Evolutionary conservation across 2,113 vertebrate species (phyloP).

Genomic region (Elephantulus edwardii): DNA sequence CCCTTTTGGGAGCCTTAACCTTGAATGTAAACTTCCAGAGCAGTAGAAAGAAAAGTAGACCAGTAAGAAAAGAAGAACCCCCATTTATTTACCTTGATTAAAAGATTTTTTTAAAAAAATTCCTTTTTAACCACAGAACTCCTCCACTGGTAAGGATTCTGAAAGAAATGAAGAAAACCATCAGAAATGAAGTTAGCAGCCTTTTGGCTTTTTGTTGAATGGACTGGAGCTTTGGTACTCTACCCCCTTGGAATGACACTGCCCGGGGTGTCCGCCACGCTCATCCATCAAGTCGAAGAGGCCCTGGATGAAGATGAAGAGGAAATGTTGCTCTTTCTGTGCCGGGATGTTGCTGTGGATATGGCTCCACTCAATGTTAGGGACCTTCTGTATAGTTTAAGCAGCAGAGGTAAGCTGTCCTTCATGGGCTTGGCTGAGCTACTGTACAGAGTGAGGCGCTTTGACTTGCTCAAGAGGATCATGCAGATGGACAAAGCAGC

Average conservation of each 20-base stretch:
- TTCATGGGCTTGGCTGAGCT: constrained; percentile 83
- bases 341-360: constrained; percentile 80
- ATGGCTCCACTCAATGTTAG: constrained; percentile 37
- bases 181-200: constrained; percentile 25
- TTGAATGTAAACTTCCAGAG: not conserved
- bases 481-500: constrained; percentile 79
- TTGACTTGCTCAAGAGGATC: constrained; percentile 89
- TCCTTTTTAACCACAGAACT: constrained; percentile 50
- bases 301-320: constrained; percentile 85
- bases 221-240: constrained; percentile 10
- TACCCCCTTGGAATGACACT: constrained; percentile 70
- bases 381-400: constrained; percentile 80
- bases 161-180: constrained; percentile 59
- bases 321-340: constrained; percentile 83
- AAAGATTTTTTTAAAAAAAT: not conserved
- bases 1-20: not conserved
- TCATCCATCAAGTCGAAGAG: constrained; percentile 84
- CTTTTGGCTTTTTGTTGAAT: constrained; percentile 65
- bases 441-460: constrained; percentile 86
- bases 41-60: too few species aligned
- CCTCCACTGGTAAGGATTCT: constrained; percentile 44
- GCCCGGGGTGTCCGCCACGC: constrained; percentile 72
- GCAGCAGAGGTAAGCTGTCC: constrained; percentile 77
- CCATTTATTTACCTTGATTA: not conserved
- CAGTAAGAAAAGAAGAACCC: not conserved